Conservation (phyloP, 2,888 invertebrate species). For the Campoletis raptor region DNA sequence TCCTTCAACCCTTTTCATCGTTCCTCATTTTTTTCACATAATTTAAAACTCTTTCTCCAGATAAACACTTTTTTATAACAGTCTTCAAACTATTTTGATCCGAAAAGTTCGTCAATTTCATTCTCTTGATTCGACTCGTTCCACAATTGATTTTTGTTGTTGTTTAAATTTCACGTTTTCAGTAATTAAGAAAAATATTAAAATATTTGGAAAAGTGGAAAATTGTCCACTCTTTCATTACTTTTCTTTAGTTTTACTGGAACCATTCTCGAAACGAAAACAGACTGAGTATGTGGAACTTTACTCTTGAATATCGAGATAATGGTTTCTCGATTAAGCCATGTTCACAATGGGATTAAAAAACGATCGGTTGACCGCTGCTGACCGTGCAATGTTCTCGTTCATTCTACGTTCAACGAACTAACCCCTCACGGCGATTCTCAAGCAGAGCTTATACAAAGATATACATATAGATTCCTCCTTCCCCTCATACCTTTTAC, state of each 20-base stretch:
- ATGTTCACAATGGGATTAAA: slow-evolving; percentile 84
- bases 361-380: slow-evolving; percentile 83
- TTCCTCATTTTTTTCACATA: not conserved
- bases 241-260: not conserved
- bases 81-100: not conserved
- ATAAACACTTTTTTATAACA: not conserved
- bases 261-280: not conserved
- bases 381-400: slow-evolving; percentile 80
- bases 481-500: not conserved
- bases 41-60: not conserved
- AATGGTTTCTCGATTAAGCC: slow-evolving; percentile 84
- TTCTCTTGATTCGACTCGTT: not conserved
- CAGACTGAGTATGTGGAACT: slow-evolving; percentile 49
- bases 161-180: not conserved
- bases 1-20: not conserved
- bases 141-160: not conserved
- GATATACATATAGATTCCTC: slow-evolving; percentile 41
- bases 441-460: slow-evolving; percentile 47
- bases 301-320: slow-evolving; percentile 67
- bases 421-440: slow-evolving; percentile 50
- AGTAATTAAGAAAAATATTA: not conserved
- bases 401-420: slow-evolving; percentile 68
- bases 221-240: not conserved
- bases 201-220: not conserved
- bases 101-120: not conserved